Evolutionary conservation across 2,888 invertebrate species (phyloP).

Genomic region (Philonicus albiceps): DNA sequence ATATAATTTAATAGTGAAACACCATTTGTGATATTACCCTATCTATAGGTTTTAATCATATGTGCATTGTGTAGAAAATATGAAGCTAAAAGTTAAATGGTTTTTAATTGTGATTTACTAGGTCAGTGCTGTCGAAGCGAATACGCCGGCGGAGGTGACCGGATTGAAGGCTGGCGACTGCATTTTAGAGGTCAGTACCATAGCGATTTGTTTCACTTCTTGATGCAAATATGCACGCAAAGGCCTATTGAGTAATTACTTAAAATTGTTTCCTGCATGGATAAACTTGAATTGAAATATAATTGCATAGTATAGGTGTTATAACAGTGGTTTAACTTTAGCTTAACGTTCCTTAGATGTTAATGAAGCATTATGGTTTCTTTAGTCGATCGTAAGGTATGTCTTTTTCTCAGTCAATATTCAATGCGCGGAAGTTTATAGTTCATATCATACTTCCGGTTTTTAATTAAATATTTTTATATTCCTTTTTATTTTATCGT

Average conservation of each 20-base stretch:
- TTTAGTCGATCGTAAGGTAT: not conserved
- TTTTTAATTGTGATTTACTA: constrained; percentile 52
- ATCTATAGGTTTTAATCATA: not conserved
- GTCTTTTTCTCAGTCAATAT: not conserved
- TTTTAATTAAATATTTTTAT: not conserved
- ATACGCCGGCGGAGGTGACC: constrained; percentile 70
- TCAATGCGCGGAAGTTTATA: not conserved
- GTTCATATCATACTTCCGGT: not conserved
- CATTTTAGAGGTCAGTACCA: constrained; percentile 70
- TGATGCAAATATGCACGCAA: constrained; percentile 1
- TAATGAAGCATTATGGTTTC: not conserved
- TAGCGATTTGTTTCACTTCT: not conserved
- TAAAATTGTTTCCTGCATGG: not conserved
- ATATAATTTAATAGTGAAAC: not conserved
- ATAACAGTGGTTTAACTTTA: not conserved
- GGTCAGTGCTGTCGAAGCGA: constrained; percentile 71
- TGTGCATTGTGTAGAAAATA: not conserved
- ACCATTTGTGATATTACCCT: not conserved
- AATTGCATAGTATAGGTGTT: not conserved
- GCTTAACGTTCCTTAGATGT: not conserved
- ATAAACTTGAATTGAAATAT: not conserved
- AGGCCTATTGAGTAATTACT: not conserved
- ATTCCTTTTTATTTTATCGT: not conserved
- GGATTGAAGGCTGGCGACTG: constrained; percentile 78
- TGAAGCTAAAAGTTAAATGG: not conserved